Base-by-base conservation (phyloP, 2,888 invertebrate genomes). In the Athrips mouffetella region DNA sequence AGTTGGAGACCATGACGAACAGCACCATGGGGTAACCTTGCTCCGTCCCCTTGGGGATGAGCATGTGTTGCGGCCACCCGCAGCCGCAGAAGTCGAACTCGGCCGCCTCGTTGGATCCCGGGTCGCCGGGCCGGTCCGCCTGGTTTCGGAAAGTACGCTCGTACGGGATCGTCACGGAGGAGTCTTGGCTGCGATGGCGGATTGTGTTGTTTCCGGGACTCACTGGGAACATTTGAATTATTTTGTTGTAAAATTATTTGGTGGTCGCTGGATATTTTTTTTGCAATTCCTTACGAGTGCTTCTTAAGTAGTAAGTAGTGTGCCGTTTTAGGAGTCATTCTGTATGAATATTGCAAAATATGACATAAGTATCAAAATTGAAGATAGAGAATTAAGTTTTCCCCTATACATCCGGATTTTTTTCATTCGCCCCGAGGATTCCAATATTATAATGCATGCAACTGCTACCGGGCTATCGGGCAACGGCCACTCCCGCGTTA, bases 1-100 rank as follows among this genome's bases (percentile, higher is more conserved):
- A 93, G 77, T 95, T 91, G 48, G 95, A 93, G 50, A 95, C 87
- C 94, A 95, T 95, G 33, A 91, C 92, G 73, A 94, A 95, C 31
- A 95, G 80, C 57, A 94, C 91, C 65, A 92, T 91, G 0, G 87
- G 78, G 76, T 90, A 91, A 0, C 95, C 95, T 50, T 90, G 85
- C 0, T 88, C 65, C 3, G 75, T 92, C 2, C 96, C 96, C 76
- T 91, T 93, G 0, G 95, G 94, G 27, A 94, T 59, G 4, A 95
- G 89, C 91, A 96, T 90, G 76, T 96, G 95, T 52, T 94, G 92
- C 0, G 96, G 96, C 95, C 96, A 96, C 45, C 96, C 95, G 65
- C 96, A 96, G 52, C 96, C 96, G 81, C 96, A 96, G 90, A 94
- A 94, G 80, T 94, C 93, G 81, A 94, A 94, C 58, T 89, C 85